A percentile compares a stretch with the other conserved stretches of the same genome.
phyloP scores from a whole-genome alignment of 1,140 invertebrate genomes.

The Aphaenogaster floridana region DNA sequence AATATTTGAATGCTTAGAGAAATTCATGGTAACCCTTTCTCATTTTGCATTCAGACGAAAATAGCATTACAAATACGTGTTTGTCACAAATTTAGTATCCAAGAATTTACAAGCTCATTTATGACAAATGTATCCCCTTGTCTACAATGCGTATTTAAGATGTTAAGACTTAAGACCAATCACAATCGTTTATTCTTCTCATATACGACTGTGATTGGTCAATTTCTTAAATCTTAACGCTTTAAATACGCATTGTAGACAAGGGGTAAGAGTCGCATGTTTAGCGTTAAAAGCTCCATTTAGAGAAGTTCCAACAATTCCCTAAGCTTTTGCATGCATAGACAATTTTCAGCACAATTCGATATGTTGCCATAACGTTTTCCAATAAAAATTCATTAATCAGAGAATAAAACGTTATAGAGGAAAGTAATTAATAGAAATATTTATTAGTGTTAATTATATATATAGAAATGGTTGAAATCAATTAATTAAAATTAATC shows the following conservation, averaged over 20 bases:
- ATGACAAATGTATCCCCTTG: neutral
- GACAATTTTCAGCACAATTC: slow-evolving; percentile 46
- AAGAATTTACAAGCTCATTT: slow-evolving; percentile 62
- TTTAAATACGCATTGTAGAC: too few species aligned
- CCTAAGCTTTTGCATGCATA: neutral
- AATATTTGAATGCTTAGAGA: slow-evolving; percentile 5
- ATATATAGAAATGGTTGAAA: neutral
- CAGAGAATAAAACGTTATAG: neutral
- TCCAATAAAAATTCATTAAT: neutral
- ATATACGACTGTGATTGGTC: too few species aligned
- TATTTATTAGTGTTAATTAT: neutral
- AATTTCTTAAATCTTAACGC: too few species aligned
- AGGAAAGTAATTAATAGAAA: neutral
- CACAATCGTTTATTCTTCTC: too few species aligned
- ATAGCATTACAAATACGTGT: neutral
- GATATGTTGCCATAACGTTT: neutral
- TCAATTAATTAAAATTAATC: neutral
- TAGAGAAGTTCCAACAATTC: slow-evolving; percentile 26
- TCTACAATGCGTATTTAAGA: too few species aligned
- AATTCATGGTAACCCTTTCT: neutral
- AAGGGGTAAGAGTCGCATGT: slow-evolving; percentile 23
- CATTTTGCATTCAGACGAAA: slow-evolving; percentile 19
- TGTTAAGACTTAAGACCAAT: too few species aligned
- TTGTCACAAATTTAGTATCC: neutral
- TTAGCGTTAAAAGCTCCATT: slow-evolving; percentile 19